phyloP scores from a whole-genome alignment of 2,113 vertebrate species.

The Equus przewalskii region DNA sequence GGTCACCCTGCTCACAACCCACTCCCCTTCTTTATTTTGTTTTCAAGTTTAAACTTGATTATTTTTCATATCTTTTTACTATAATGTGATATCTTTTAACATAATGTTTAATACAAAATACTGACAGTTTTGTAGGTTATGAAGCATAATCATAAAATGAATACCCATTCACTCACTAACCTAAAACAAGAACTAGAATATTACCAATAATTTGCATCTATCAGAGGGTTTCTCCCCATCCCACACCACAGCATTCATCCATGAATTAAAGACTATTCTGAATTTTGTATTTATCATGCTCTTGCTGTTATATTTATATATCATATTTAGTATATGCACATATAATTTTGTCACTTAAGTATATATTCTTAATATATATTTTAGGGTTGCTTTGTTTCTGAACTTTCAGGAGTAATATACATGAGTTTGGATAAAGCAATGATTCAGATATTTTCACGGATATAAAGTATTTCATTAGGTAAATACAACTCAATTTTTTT shows the following conservation, averaged over 20 bases:
- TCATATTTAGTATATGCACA: not conserved
- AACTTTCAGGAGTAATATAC: not conserved
- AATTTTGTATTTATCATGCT: not conserved
- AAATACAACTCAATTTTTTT: not conserved
- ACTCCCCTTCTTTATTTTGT: not conserved
- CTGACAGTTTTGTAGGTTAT: not conserved
- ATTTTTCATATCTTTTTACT: not conserved
- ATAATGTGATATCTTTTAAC: not conserved
- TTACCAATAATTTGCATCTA: not conserved
- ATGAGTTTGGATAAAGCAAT: not conserved
- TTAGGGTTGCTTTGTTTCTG: not conserved
- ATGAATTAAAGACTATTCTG: not conserved
- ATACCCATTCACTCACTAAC: not conserved
- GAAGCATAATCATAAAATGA: not conserved
- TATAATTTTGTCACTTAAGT: not conserved
- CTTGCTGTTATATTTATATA: not conserved
- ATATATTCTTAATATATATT: not conserved
- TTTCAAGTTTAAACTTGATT: slow-evolving; percentile 2
- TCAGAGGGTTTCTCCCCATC: not conserved
- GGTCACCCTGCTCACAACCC: not conserved
- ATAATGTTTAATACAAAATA: not conserved
- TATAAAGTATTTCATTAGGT: not conserved
- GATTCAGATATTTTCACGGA: not conserved
- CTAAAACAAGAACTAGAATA: not conserved
- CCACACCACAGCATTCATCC: not conserved